These are phyloP conservation scores for Hippocampus comes DNA, from an alignment of 2,113 vertebrate genomes.

Conservation along the genomic window DNA sequence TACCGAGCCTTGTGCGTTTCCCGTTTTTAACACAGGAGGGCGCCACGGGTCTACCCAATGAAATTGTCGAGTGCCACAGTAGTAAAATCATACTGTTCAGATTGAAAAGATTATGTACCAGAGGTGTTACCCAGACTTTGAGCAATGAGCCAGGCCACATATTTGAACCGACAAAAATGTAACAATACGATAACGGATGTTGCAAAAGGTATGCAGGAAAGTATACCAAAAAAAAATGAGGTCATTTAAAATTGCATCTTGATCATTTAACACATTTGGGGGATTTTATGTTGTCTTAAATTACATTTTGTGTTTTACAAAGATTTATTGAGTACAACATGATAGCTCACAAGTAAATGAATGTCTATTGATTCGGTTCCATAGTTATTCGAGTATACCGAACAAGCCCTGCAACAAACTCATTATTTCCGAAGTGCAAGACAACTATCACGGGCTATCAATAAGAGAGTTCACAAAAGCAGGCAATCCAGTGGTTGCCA, in stretches of 20 bases:
- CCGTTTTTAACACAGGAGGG: conserved; percentile 48
- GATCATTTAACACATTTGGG: neutral
- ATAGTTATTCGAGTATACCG: neutral
- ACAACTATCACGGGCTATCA: neutral
- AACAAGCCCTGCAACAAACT: neutral
- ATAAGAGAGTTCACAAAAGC: neutral
- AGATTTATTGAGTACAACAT: neutral
- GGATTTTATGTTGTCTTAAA: no score
- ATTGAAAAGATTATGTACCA: neutral
- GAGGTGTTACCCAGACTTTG: no score
- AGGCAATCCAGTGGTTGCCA: neutral
- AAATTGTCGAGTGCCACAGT: neutral
- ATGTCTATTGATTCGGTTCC: neutral
- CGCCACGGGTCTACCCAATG: conserved; percentile 26
- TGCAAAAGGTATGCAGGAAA: no score
- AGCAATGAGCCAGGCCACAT: neutral
- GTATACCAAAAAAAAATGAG: no score
- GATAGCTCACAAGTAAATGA: neutral
- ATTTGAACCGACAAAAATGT: neutral
- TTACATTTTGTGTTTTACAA: neutral
- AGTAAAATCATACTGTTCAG: neutral
- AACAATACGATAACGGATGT: no score
- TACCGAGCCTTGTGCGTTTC: conserved; percentile 10
- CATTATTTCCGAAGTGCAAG: neutral
- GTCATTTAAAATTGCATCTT: neutral